Conservation (phyloP, 92 coral and sea anemone species). For the Parazoanthus atlanticus region DNA sequence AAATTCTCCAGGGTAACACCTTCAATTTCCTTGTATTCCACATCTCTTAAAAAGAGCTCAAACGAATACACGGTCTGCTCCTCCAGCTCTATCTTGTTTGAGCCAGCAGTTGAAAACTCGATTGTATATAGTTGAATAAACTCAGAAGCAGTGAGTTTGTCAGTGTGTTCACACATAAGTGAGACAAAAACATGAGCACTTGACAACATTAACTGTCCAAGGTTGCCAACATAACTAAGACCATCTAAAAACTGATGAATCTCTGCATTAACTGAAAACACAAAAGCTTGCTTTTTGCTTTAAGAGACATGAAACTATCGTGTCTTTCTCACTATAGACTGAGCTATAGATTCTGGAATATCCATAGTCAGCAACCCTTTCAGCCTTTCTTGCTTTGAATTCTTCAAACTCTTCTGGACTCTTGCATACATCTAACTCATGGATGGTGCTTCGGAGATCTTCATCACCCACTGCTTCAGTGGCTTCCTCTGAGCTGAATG, state of each 20-base stretch:
- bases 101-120: slow-evolving; percentile 21
- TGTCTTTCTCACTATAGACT: slow-evolving; percentile 21
- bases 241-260: slow-evolving; percentile 29
- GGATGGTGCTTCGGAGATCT: slow-evolving; percentile 7
- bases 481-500: slow-evolving; percentile 32
- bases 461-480: slow-evolving; percentile 35
- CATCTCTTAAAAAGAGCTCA: slow-evolving; percentile 29
- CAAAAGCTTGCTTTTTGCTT: slow-evolving; percentile 5
- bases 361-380: slow-evolving; percentile 26
- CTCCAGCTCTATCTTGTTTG: slow-evolving; percentile 34
- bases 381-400: slow-evolving; percentile 26
- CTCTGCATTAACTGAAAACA: slow-evolving; percentile 27
- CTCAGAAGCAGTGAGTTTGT: slow-evolving; percentile 24
- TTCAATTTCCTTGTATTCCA: slow-evolving; percentile 33
- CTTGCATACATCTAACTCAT: slow-evolving; percentile 31
- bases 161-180: slow-evolving; percentile 10
- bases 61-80: slow-evolving; percentile 14
- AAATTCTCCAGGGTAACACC: slow-evolving; percentile 28
- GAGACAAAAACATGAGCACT: slow-evolving; percentile 21
- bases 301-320: slow-evolving; percentile 22
- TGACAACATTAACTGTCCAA: slow-evolving; percentile 7
- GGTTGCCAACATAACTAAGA: slow-evolving; percentile 26
- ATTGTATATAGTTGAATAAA: slow-evolving; percentile 23
- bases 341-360: slow-evolving; percentile 37
- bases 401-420: slow-evolving; percentile 22